phyloP scores from a whole-genome alignment of 2,113 vertebrate genomes.

The Paramormyrops kingsleyae region DNA sequence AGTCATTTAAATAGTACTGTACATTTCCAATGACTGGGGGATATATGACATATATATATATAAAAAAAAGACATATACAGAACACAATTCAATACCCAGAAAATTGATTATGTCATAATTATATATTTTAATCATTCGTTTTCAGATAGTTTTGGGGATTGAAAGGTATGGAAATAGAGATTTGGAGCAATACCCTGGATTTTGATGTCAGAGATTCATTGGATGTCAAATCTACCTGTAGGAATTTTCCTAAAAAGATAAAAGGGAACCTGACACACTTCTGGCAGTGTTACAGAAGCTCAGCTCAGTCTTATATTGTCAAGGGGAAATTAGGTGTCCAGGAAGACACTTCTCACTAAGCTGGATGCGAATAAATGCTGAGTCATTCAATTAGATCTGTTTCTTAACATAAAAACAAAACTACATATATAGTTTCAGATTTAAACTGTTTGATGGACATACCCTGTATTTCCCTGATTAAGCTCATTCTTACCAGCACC shows the following conservation, averaged over 20 bases:
- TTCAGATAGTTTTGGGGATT: neutral
- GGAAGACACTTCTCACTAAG: neutral
- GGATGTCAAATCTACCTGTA: neutral
- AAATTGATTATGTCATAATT: neutral
- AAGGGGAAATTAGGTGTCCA: neutral
- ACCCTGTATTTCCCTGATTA: neutral
- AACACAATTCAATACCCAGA: neutral
- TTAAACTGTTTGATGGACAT: neutral
- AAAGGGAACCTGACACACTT: neutral
- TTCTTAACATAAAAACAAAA: neutral
- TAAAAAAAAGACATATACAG: neutral
- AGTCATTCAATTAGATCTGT: neutral
- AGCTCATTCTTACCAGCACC: neutral
- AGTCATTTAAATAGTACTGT: neutral
- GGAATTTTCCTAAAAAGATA: neutral
- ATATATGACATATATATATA: neutral
- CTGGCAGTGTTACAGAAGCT: neutral
- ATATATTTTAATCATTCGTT: neutral
- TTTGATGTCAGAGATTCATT: neutral
- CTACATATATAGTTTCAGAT: neutral
- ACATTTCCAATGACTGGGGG: neutral
- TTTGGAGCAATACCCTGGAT: neutral
- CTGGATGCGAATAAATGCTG: neutral
- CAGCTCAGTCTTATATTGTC: neutral
- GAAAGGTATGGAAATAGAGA: neutral